phyloP scores from a whole-genome alignment of 2,888 invertebrate species.

The Ceriagrion tenellum region DNA sequence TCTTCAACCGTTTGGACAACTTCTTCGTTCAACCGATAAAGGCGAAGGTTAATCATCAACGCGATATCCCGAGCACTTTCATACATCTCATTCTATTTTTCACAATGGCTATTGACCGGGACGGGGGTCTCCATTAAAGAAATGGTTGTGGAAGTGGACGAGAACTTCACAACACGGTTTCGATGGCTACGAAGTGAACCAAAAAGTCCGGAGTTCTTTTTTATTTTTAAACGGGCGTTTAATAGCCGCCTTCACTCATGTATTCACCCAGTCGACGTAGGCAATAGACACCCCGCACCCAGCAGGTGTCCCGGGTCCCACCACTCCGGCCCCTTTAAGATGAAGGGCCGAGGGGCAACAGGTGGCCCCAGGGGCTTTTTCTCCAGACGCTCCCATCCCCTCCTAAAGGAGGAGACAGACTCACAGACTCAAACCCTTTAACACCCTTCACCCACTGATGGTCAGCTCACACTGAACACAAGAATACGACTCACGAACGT shows the following conservation, averaged over 20 bases:
- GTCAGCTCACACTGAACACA: no score
- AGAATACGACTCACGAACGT: no score
- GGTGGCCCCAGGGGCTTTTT: slow-evolving; percentile 18
- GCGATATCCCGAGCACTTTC: not conserved
- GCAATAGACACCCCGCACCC: not conserved
- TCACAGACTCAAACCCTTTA: not conserved
- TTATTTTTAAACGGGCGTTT: not conserved
- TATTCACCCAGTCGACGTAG: not conserved
- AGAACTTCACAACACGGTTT: not conserved
- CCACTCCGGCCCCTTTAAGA: not conserved
- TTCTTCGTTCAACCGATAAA: not conserved
- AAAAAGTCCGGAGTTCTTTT: not conserved
- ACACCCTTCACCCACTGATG: not conserved
- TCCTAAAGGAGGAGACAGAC: not conserved
- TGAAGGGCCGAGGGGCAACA: slow-evolving; percentile 32
- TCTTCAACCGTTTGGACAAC: not conserved
- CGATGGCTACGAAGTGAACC: not conserved
- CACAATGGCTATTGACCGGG: slow-evolving; percentile 13
- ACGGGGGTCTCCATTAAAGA: not conserved
- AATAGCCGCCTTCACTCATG: slow-evolving; percentile 21
- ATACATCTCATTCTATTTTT: not conserved
- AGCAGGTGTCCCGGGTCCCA: slow-evolving; percentile 31
- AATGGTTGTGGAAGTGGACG: not conserved
- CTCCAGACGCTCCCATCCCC: slow-evolving; percentile 35
- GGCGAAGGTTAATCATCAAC: not conserved